phyloP scores from a whole-genome alignment of 1,140 invertebrate species.

The Drosophila melanica region DNA sequence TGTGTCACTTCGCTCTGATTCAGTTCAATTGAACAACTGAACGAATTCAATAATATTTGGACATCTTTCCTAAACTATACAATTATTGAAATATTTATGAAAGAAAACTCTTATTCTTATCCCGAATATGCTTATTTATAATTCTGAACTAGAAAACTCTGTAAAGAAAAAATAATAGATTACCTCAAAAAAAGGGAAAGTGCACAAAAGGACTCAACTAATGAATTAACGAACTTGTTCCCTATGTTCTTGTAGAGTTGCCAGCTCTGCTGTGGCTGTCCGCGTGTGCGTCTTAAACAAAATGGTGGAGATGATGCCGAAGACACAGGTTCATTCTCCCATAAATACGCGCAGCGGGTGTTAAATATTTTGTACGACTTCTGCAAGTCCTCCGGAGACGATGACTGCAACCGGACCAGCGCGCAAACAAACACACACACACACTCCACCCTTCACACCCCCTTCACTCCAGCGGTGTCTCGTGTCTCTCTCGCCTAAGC shows the following conservation, averaged over 20 bases:
- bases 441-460: neutral
- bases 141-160: too few species aligned
- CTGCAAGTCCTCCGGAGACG: constrained; percentile 70
- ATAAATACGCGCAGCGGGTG: constrained; percentile 82
- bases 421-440: constrained; percentile 8
- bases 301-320: constrained; percentile 64
- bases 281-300: constrained; percentile 66
- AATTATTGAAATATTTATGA: neutral
- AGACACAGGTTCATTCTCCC: constrained; percentile 83
- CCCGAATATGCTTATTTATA: too few species aligned
- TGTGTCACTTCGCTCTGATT: neutral
- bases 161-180: too few species aligned
- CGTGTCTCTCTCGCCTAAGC: constrained; percentile 40
- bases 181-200: too few species aligned
- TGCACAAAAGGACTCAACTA: neutral
- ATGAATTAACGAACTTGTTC: neutral
- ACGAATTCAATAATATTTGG: neutral
- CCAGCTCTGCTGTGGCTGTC: neutral
- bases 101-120: too few species aligned
- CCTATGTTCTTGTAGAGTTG: neutral
- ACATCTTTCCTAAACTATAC: neutral
- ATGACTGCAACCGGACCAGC: constrained; percentile 38
- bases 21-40: neutral
- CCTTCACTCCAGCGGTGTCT: constrained; percentile 16
- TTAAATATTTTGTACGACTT: constrained; percentile 81